Conservation (phyloP, 2,888 invertebrate species). For the Coleophora deauratella region DNA sequence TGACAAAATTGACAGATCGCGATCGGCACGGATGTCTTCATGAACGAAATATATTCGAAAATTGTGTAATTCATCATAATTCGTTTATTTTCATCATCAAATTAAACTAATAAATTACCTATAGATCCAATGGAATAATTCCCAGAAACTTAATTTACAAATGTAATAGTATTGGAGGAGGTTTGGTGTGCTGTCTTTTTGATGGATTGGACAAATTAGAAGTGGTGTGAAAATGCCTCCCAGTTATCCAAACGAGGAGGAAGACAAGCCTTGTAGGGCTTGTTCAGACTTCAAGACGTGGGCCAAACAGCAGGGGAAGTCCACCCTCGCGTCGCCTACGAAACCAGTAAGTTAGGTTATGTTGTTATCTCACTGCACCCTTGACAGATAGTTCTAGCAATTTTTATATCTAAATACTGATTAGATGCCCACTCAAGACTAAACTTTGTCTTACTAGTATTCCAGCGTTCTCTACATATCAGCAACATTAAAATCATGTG, state of each 20-base stretch:
- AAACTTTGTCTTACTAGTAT: too few relatives aligned
- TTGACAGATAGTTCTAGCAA: neutral
- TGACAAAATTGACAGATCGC: too few relatives aligned
- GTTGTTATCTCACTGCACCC: slow-evolving; percentile 12
- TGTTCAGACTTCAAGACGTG: slow-evolving; percentile 83
- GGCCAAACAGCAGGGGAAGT: slow-evolving; percentile 76
- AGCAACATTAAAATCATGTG: too few relatives aligned
- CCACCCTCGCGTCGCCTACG: slow-evolving; percentile 26
- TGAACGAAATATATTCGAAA: too few relatives aligned
- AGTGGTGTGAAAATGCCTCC: slow-evolving; percentile 36
- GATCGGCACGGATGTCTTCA: too few relatives aligned
- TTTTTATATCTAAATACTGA: too few relatives aligned
- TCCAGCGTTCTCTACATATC: too few relatives aligned
- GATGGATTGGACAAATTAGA: neutral
- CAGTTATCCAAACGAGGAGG: slow-evolving; percentile 51
- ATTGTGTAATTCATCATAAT: too few relatives aligned
- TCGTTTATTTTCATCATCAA: too few relatives aligned
- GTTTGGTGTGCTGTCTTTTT: neutral
- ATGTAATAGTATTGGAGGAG: neutral
- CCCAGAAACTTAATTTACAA: neutral
- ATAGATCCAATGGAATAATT: too few relatives aligned
- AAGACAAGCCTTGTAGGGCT: slow-evolving; percentile 76
- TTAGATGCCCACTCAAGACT: too few relatives aligned
- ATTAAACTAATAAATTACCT: too few relatives aligned
- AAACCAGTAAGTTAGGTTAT: slow-evolving; percentile 46